Evolutionary conservation across 2,888 invertebrate species (phyloP), one percentile per base, ranked within the genome.

Genomic region (Pemphredon lugubris): DNA sequence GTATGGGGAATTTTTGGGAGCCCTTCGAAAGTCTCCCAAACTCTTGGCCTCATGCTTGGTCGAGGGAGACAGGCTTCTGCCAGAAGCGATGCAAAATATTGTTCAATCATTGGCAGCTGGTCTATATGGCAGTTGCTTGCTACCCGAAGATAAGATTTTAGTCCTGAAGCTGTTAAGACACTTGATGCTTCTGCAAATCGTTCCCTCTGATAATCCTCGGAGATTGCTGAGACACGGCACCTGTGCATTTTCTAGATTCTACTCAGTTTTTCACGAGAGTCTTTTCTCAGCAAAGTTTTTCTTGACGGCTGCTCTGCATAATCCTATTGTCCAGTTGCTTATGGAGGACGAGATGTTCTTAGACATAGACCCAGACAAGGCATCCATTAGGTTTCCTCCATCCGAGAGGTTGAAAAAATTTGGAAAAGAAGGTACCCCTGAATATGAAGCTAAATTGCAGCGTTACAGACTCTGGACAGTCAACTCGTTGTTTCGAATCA

Each of bases 271-370:
- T 86, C 95, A 96, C 54, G 98, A 98, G 85, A 95, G 95, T 0
- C 93, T 98, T 82, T 95, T 96, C 82, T 95, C 97, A 0, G 96
- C 98, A 0, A 96, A 97, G 81, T 93, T 98, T 83, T 99, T 98
- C 91, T 92, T 99, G 18, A 95, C 97, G 1, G 96, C 98, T 0
- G 96, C 98, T 0, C 92, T 99, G 9, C 96, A 97, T 89, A 95
- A 94, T 44, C 98, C 99, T 0, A 95, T 99, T 51, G 95, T 98
- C 93, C 93, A 95, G 57, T 93, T 98, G 44, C 91, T 99, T 37
- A 96, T 96, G 89, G 96, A 97, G 81, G 97, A 97, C 85, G 97
- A 98, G 87, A 94, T 94, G 90, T 96, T 96, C 90, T 92, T 98
- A 54, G 98, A 98, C 87, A 94, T 97, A 32, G 98, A 98, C 90